A percentile compares a stretch with the other conserved stretches of the same genome.
These are phyloP conservation scores for Pachydiplax longipennis DNA, from an alignment of 2,888 invertebrate species.

Conservation along the genomic window DNA sequence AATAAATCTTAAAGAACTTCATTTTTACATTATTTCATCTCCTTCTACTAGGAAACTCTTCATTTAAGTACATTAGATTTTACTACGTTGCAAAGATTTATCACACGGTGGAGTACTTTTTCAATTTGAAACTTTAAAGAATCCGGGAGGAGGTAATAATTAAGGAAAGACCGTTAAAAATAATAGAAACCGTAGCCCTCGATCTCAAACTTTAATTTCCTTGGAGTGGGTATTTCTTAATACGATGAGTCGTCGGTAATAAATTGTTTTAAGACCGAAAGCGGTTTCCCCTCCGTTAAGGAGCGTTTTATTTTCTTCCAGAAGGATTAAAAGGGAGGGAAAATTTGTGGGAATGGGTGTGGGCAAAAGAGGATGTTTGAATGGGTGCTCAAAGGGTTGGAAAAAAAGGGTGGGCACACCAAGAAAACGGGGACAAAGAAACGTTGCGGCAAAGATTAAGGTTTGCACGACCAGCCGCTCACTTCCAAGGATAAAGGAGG, in stretches of 20 bases:
- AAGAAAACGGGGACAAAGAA: not conserved
- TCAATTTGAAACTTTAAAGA: not conserved
- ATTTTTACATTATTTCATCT: no score
- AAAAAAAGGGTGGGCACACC: not conserved
- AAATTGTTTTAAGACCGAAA: not conserved
- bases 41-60: no score
- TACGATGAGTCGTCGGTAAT: not conserved
- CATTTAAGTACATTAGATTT: no score
- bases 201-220: not conserved
- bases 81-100: no score
- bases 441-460: not conserved
- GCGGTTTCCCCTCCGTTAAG: not conserved
- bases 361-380: not conserved
- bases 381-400: not conserved
- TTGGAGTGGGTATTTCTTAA: not conserved
- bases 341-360: not conserved
- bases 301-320: not conserved
- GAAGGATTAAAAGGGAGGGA: not conserved
- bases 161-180: not conserved
- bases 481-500: not conserved
- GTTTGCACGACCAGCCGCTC: not conserved
- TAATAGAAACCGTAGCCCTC: not conserved
- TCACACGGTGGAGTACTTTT: not conserved
- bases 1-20: no score
- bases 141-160: not conserved